Evolutionary conservation across 2,113 vertebrate genomes (phyloP), one percentile per base, ranked within the genome.

Genomic region (Clarias magur): DNA sequence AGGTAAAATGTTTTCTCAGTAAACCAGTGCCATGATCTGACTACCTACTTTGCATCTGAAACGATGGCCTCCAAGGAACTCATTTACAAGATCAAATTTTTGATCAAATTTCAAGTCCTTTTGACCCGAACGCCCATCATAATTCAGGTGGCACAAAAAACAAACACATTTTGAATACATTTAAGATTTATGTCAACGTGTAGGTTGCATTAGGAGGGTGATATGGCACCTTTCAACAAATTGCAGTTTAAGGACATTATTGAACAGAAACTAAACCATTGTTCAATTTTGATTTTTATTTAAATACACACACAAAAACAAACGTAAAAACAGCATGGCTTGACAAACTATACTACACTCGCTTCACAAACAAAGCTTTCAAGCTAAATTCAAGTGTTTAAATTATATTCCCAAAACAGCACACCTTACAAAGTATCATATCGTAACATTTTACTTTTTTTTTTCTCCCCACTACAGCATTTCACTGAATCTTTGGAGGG

Each of bases 251-350:
- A 21, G 25, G 11, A 81, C 10, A 13, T 59, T 34, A 60, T 23
- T 0, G 38, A 16, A 34, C 63, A 86, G 34, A 80, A 68, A 81
- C 23, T 48, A 67, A 78, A 75, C 4, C 10, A 62, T 17, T 12
- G 27, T 76, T n/a, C 59, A 42, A 27, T 21, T 73, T 84, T 42
- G 8, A 56, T 83, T 34, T 94, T 94, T 94, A 93, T 94, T 94
- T 90, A 53, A 23, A 82, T 68, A 67, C 34, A 34, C 17, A 65
- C 70, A 48, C 8, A 8, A 25, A 53, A 60, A 90, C 3, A 80
- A 82, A 59, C 57, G 53, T n/a, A 42, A 17, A n/a, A 78, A 83
- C 82, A 27, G 30, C 80, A 79, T 57, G 38, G 60, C 80, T 57
- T 56, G 76, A 38, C 17, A 59, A 34, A 72, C n/a, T 11, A 63